phyloP scores from a whole-genome alignment of 2,888 invertebrate genomes.

The Digitonthophagus gazella region DNA sequence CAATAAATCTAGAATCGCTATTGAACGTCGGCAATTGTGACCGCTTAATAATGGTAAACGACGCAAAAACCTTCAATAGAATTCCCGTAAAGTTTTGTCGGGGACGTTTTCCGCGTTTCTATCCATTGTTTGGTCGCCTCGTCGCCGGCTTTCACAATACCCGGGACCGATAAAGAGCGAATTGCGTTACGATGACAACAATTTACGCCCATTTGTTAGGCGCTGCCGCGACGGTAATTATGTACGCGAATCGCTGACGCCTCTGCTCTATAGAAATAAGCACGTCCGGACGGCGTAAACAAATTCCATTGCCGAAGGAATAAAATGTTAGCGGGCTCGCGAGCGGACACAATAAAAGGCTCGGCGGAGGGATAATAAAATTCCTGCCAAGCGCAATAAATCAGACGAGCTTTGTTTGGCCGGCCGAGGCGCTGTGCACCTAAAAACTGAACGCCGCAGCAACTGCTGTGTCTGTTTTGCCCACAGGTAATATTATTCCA shows the following conservation, averaged over 20 bases:
- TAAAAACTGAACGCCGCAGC: slow-evolving; percentile 10
- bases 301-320: background rate
- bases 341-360: slow-evolving; percentile 13
- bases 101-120: background rate
- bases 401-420: slow-evolving; percentile 10
- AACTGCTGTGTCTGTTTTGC: background rate
- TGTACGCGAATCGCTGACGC: background rate
- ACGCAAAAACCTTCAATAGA: background rate
- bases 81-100: background rate
- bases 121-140: background rate
- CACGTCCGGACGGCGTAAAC: background rate
- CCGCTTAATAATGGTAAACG: background rate
- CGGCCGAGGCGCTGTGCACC: background rate
- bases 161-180: background rate
- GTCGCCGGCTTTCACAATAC: background rate
- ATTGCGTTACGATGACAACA: background rate
- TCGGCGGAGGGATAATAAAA: slow-evolving; percentile 14
- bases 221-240: background rate
- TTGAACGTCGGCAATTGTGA: background rate
- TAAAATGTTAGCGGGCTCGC: background rate
- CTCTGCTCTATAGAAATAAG: background rate
- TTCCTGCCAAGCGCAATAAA: slow-evolving; percentile 11
- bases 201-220: background rate
- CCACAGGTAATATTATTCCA: slow-evolving; percentile 14
- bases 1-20: background rate